Percentiles rank a stretch among this genome's conserved stretches.
Evolutionary conservation across 2,888 invertebrate species (phyloP).

Genomic region (Callyntrura sp.): DNA sequence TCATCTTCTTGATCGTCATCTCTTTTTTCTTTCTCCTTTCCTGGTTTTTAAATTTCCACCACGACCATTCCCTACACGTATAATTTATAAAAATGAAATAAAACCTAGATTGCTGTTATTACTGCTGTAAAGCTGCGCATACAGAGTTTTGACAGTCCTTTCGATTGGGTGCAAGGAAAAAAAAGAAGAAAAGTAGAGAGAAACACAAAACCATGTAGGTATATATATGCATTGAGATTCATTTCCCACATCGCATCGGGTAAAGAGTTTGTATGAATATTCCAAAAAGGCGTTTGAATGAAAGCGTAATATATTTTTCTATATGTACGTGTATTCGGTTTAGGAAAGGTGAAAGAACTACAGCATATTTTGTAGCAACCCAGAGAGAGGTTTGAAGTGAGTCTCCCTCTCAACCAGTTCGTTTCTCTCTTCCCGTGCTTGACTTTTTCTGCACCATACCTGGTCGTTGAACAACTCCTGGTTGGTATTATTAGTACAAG

Average conservation of each 20-base stretch:
- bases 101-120: constrained; percentile 36
- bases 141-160: background rate
- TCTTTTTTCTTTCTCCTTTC: constrained; percentile 1
- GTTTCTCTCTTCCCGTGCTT: constrained; percentile 47
- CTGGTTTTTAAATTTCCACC: constrained; percentile 25
- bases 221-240: background rate
- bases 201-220: constrained; percentile 24
- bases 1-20: constrained; percentile 46
- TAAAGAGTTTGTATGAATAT: background rate
- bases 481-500: no score
- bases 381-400: constrained; percentile 7
- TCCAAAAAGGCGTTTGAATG: background rate
- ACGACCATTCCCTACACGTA: constrained; percentile 33
- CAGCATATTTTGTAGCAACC: constrained; percentile 2
- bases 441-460: constrained; percentile 29
- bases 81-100: constrained; percentile 52
- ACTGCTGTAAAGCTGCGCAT: background rate
- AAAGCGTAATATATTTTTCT: background rate
- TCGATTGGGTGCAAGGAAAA: background rate
- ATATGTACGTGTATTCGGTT: background rate
- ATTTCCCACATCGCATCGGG: background rate
- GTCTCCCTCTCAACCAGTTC: constrained; percentile 29
- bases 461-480: constrained; percentile 27
- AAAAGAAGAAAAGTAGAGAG: background rate
- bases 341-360: constrained; percentile 48